Conservation (phyloP, 2,113 vertebrate species). For the Mirza zaza region DNA sequence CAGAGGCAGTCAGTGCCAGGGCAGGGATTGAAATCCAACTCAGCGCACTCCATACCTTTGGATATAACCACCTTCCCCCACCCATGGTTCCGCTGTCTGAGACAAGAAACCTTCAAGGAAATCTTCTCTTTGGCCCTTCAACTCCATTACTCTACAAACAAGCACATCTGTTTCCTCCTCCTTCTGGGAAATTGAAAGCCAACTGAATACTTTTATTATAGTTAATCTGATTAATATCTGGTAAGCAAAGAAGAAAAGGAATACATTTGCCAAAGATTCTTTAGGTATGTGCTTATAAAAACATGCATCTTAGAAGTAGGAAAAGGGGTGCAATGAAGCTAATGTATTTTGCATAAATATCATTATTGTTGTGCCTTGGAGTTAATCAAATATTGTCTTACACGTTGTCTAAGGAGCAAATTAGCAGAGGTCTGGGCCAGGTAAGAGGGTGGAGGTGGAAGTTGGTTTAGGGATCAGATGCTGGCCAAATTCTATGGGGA, state of each 20-base stretch:
- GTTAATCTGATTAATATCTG: not conserved
- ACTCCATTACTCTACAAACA: not conserved
- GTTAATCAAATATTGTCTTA: slow-evolving; percentile 44
- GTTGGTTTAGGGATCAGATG: not conserved
- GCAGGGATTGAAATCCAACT: not conserved
- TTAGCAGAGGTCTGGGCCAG: not conserved
- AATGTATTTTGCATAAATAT: slow-evolving; percentile 39
- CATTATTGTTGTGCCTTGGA: slow-evolving; percentile 24
- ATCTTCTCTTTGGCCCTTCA: not conserved
- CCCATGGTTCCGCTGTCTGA: not conserved
- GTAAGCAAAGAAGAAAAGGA: not conserved
- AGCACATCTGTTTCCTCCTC: not conserved
- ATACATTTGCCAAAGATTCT: not conserved
- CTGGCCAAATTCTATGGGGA: not conserved
- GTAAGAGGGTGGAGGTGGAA: not conserved
- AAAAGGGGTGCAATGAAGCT: not conserved
- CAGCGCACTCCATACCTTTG: not conserved
- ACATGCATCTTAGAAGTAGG: not conserved
- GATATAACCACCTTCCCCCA: not conserved
- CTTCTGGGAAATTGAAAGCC: not conserved
- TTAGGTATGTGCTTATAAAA: slow-evolving; percentile 34
- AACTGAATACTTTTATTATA: not conserved
- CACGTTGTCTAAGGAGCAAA: not conserved
- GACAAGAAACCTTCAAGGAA: not conserved
- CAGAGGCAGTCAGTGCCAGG: not conserved